phyloP scores from a whole-genome alignment of 2,113 vertebrate genomes.

The Cathartes aura region DNA sequence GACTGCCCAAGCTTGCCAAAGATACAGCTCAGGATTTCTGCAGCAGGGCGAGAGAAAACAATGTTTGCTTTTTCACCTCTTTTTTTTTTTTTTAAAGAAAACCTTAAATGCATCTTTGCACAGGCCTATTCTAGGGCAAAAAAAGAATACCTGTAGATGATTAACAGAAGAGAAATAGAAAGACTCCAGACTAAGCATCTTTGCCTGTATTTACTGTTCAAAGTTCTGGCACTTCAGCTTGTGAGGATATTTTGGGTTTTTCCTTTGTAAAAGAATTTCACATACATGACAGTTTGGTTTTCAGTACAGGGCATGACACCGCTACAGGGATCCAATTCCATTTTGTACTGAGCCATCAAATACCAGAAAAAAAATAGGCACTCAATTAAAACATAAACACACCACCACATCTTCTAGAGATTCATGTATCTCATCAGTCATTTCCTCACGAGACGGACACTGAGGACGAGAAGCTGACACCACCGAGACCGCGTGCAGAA shows the following conservation, averaged over 20 bases:
- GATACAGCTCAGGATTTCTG: background rate
- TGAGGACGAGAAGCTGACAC: background rate
- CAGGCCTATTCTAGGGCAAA: background rate
- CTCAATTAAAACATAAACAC: background rate
- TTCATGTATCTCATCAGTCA: background rate
- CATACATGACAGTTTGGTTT: background rate
- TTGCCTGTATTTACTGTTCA: background rate
- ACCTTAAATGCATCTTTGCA: background rate
- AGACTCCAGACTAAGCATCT: background rate
- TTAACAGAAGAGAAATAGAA: background rate
- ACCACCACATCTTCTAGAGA: background rate
- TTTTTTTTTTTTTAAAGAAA: background rate
- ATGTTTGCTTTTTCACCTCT: fast-evolving
- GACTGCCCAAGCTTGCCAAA: background rate
- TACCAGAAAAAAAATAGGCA: background rate
- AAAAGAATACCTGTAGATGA: background rate
- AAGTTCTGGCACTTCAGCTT: background rate
- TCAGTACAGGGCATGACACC: background rate
- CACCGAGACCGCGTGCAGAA: fast-evolving
- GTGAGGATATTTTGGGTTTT: background rate
- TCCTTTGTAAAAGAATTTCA: background rate
- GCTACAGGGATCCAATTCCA: background rate
- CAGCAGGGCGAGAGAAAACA: background rate
- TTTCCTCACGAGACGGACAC: background rate
- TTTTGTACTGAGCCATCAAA: background rate